Evolutionary conservation across 2,888 invertebrate species (phyloP).

Genomic region (Eupsilia transversa): DNA sequence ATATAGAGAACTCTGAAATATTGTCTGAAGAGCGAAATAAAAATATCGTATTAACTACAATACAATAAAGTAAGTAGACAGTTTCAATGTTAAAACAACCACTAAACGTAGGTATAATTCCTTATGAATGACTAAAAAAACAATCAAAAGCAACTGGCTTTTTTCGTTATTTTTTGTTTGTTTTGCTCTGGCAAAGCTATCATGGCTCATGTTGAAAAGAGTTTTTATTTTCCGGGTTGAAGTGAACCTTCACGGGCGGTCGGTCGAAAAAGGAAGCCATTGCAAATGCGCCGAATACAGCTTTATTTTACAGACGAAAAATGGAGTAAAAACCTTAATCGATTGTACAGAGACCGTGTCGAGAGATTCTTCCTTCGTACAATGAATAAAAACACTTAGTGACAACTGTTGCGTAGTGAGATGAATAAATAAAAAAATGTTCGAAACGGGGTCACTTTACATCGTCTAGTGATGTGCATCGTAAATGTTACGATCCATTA

Average conservation of each 20-base stretch:
- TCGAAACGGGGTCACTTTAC: constrained; percentile 74
- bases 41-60: constrained; percentile 3
- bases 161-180: constrained; percentile 46
- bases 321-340: constrained; percentile 71
- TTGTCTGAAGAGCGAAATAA: constrained; percentile 19
- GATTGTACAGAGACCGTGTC: constrained; percentile 68
- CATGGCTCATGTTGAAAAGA: constrained; percentile 55
- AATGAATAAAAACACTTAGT: constrained; percentile 57
- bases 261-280: constrained; percentile 72
- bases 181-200: constrained; percentile 49
- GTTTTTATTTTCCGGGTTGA: constrained; percentile 69
- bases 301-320: constrained; percentile 68
- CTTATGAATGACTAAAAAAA: constrained; percentile 45
- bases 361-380: constrained; percentile 66
- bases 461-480: constrained; percentile 68
- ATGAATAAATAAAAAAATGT: constrained; percentile 75
- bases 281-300: constrained; percentile 70
- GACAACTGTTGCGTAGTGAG: constrained; percentile 64
- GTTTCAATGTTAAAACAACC: constrained; percentile 34
- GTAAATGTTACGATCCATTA: constrained; percentile 67
- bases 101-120: constrained; percentile 33
- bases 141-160: constrained; percentile 44
- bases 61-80: constrained; percentile 21
- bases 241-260: constrained; percentile 74
- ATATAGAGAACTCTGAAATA: constrained; percentile 46